phyloP scores from a whole-genome alignment of 2,113 vertebrate species.

The Periophthalmodon schlosseri region DNA sequence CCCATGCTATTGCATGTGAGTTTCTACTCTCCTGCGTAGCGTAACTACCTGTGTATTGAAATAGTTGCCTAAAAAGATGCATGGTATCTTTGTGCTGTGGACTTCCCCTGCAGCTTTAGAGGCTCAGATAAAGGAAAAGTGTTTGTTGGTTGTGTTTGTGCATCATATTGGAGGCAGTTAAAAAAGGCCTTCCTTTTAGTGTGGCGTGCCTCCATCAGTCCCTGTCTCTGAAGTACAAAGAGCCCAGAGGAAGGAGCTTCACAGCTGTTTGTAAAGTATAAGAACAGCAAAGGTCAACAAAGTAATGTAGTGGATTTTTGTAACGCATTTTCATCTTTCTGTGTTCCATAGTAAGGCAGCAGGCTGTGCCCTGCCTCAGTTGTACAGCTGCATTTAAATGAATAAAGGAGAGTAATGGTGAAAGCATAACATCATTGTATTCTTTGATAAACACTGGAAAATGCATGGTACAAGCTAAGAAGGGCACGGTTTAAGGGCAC shows the following conservation, averaged over 20 bases:
- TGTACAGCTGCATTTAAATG: constrained; percentile 78
- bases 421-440: constrained; percentile 80
- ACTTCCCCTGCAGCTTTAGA: constrained; percentile 51
- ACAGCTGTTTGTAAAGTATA: constrained; percentile 79
- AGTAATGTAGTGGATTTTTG: constrained; percentile 73
- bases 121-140: constrained; percentile 62
- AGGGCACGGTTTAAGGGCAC: constrained; percentile 76
- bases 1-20: constrained; percentile 41
- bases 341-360: constrained; percentile 71
- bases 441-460: constrained; percentile 82
- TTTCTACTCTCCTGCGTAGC: constrained; percentile 48
- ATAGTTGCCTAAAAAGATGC: constrained; percentile 54
- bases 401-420: constrained; percentile 80
- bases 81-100: constrained; percentile 56
- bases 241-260: constrained; percentile 78
- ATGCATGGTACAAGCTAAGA: constrained; percentile 74
- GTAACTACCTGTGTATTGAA: constrained; percentile 50
- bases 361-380: constrained; percentile 68
- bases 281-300: constrained; percentile 80
- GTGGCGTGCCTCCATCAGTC: constrained; percentile 73
- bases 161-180: constrained; percentile 63
- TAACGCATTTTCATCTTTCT: constrained; percentile 73
- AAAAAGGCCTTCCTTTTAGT: constrained; percentile 74
- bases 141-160: constrained; percentile 68
- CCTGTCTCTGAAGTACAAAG: constrained; percentile 77